Evolutionary conservation across 2,888 invertebrate genomes (phyloP).

Genomic region (Rhabditoides inermis): DNA sequence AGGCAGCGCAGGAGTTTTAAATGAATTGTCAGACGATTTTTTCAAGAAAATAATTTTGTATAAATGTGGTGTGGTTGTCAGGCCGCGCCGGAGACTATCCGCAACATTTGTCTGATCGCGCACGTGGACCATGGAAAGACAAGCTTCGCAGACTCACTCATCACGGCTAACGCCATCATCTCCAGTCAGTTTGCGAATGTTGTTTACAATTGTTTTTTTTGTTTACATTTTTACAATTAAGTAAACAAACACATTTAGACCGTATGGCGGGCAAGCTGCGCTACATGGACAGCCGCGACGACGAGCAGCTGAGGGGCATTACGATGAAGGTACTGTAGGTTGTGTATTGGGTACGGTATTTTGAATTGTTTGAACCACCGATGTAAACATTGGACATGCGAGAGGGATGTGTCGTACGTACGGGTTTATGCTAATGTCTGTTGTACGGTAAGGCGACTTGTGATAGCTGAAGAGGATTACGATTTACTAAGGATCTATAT

Average conservation of each 20-base stretch:
- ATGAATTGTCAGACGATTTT: background rate
- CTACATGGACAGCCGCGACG: conserved; percentile 87
- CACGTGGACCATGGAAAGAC: conserved; percentile 52
- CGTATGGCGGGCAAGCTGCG: conserved; percentile 58
- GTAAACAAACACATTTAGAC: conserved; percentile 16
- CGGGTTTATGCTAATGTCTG: too few relatives aligned
- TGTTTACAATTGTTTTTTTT: background rate
- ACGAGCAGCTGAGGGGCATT: conserved; percentile 92
- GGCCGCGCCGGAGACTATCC: conserved; percentile 35
- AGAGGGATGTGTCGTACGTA: too few relatives aligned
- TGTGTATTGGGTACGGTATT: too few relatives aligned
- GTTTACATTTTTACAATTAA: background rate
- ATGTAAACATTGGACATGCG: too few relatives aligned
- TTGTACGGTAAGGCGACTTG: too few relatives aligned
- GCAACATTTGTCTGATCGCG: conserved; percentile 49
- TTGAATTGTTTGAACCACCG: too few relatives aligned
- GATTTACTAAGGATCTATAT: too few relatives aligned
- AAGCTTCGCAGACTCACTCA: conserved; percentile 43
- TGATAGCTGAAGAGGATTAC: too few relatives aligned
- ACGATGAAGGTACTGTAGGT: conserved; percentile 72
- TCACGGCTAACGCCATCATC: conserved; percentile 30
- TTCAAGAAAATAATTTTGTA: background rate
- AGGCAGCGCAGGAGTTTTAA: too few relatives aligned
- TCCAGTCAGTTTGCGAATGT: conserved; percentile 24
- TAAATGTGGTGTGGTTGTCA: conserved; percentile 15